Evolutionary conservation across 2,797 vertebrate genomes (phyloP), one percentile per base, ranked within the genome.

Genomic region (Acipenser ruthenus): DNA sequence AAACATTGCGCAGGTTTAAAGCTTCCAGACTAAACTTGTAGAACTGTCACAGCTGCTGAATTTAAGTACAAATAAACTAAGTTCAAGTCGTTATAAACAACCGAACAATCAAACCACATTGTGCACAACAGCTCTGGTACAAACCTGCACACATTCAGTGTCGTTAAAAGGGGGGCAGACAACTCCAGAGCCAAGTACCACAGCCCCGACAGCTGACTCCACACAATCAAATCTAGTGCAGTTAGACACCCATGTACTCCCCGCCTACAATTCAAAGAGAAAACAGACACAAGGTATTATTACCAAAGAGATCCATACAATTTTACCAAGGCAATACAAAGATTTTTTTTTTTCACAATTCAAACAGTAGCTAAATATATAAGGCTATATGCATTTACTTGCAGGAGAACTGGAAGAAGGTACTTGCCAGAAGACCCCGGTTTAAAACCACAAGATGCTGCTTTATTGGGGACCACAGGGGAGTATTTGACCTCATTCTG

Each of bases 81-180:
- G 4, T 37, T 37, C 23, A 37, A 37, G 23, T 37, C 23, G 23
- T 37, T 37, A 37, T 37, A 37, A 37, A 37, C 23, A 37, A 37
- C 23, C 23, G 23, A 37, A 37, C 2, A 37, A 37, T 37, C 23
- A 37, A 37, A 37, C 23, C 23, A 37, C 23, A 37, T 37, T 37
- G 23, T 37, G 23, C 23, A 37, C 59, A 7, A 47, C 6, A 62
- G 11, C 8, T 4, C 15, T 55, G 65, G 11, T 83, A 84, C 94
- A 89, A 85, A 99, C 96, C 95, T 97, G 93, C 87, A 89, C 82
- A 83, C 96, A 99, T 69, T 98, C 95, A 49, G 93, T 93, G 73
- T 96, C 94, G 81, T 98, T 97, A 77, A 97, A 99, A 6, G 93
- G 93, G 2, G 95, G 96, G 23, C 96, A 99, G 77, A 94, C 83